These are phyloP conservation scores for Laticauda colubrina DNA, from an alignment of 2,113 vertebrate species.

Conservation along the genomic window DNA sequence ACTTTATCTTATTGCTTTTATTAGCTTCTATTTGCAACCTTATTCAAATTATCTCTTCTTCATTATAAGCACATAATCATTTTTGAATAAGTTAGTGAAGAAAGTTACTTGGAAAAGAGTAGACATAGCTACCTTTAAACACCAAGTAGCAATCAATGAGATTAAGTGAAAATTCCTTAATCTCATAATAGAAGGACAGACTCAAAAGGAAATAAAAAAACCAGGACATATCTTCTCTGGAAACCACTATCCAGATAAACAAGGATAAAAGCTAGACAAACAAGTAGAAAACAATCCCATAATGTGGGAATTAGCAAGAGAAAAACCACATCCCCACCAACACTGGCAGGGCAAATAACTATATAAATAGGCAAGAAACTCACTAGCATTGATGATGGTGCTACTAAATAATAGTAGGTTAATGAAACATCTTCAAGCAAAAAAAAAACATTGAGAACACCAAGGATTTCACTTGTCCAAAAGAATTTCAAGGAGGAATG, in stretches of 20 bases:
- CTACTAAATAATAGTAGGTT: neutral
- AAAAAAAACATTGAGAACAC: neutral
- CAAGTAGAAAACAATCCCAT: neutral
- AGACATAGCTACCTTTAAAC: neutral
- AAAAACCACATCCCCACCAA: neutral
- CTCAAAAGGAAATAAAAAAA: neutral
- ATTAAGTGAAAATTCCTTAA: neutral
- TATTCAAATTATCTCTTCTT: neutral
- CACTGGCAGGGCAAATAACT: neutral
- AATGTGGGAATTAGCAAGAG: neutral
- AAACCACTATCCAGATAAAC: neutral
- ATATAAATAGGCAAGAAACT: neutral
- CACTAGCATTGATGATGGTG: neutral
- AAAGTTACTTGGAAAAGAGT: neutral
- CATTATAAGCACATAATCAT: neutral
- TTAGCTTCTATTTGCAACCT: neutral
- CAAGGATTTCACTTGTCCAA: neutral
- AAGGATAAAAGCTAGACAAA: neutral
- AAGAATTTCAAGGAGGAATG: neutral
- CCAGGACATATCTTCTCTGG: neutral
- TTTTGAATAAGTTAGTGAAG: neutral
- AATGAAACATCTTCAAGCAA: neutral
- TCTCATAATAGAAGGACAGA: neutral
- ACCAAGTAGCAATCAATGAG: neutral
- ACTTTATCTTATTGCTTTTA: neutral